Conservation (phyloP, 2,888 invertebrate species). For the Diogma glabrata region DNA sequence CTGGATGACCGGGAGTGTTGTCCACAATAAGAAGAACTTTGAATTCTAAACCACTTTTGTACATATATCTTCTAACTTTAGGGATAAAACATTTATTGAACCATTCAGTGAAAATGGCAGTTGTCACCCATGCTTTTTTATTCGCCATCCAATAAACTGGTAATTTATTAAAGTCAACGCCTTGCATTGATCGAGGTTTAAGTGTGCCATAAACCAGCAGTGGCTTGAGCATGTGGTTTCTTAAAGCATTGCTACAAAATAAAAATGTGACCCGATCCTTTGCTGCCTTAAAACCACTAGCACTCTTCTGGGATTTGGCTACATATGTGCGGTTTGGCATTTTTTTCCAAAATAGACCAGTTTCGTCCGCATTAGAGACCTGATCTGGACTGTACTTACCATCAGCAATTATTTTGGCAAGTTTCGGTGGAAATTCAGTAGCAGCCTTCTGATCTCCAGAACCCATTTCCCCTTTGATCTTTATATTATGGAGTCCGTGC, state of each 20-base stretch:
- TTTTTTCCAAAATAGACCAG: too few species aligned
- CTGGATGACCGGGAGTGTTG: conserved; percentile 17
- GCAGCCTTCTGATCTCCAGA: not conserved
- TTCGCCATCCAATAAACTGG: too few species aligned
- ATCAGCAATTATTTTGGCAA: not conserved
- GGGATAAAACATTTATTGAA: too few species aligned
- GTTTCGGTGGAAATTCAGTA: too few species aligned
- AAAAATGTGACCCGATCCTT: not conserved
- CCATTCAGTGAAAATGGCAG: too few species aligned
- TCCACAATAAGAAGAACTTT: conserved; percentile 18
- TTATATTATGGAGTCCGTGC: not conserved
- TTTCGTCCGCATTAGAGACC: too few species aligned
- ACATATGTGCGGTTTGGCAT: too few species aligned
- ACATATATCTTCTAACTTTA: conserved; percentile 17
- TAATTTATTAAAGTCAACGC: not conserved
- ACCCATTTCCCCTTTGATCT: not conserved
- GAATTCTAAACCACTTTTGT: conserved; percentile 15
- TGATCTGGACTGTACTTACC: not conserved
- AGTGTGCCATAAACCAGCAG: not conserved
- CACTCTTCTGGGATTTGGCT: not conserved
- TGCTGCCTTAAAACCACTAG: conserved; percentile 1
- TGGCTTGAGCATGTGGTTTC: not conserved
- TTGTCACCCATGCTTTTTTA: too few species aligned
- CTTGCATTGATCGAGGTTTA: not conserved
- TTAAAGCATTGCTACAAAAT: not conserved